phyloP scores from a whole-genome alignment of 2,888 invertebrate genomes.

The Melanargia galathea region DNA sequence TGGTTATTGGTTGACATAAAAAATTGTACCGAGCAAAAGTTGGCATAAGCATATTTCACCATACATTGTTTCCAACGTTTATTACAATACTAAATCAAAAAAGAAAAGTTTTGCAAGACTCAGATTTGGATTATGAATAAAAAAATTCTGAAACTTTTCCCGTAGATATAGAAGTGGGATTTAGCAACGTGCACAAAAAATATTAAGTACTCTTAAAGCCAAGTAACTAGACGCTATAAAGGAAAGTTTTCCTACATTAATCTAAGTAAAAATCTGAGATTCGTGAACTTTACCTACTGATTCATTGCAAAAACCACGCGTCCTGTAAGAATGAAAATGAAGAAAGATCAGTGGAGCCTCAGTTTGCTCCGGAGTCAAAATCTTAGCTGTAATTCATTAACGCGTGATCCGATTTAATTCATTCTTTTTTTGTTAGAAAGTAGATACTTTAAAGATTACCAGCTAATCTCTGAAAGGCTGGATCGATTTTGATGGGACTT shows the following conservation, averaged over 20 bases:
- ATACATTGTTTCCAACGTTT: constrained; percentile 13
- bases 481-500: no score
- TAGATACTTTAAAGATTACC: no score
- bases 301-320: no score
- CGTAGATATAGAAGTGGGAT: constrained; percentile 1
- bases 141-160: constrained; percentile 5
- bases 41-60: constrained; percentile 7
- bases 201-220: background rate
- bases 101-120: background rate
- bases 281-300: background rate
- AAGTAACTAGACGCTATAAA: background rate
- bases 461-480: no score
- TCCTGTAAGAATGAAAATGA: no score
- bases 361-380: no score
- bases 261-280: background rate
- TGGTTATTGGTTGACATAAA: background rate
- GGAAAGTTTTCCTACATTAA: background rate
- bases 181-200: background rate
- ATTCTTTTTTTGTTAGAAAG: no score
- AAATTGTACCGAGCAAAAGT: background rate
- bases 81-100: constrained; percentile 24
- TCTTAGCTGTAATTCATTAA: no score
- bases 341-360: no score
- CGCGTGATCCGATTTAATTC: no score
- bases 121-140: constrained; percentile 8